Percentiles rank a stretch among this genome's conserved stretches.
phyloP scores from a whole-genome alignment of 2,888 invertebrate genomes.

The Serripes groenlandicus region DNA sequence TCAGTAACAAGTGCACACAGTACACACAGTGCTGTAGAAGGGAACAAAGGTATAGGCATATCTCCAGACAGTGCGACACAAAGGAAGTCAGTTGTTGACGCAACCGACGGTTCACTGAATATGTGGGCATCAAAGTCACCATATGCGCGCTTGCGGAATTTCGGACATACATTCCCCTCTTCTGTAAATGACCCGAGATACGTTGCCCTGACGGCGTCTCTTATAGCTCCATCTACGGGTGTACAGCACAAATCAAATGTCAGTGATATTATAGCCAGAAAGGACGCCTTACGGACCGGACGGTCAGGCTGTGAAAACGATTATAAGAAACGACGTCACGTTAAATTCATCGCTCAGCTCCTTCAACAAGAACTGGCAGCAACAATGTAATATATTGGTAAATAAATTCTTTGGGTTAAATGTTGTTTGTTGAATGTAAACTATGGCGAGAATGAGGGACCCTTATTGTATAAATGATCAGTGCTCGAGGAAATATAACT shows the following conservation, averaged over 20 bases:
- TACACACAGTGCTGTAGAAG: background rate
- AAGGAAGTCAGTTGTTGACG: background rate
- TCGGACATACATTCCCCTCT: slow-evolving; percentile 41
- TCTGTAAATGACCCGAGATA: slow-evolving; percentile 60
- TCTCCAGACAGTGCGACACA: background rate
- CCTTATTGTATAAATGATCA: too few relatives aligned
- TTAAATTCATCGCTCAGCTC: slow-evolving; percentile 60
- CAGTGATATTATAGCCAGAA: slow-evolving; percentile 51
- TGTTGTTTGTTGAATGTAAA: too few relatives aligned
- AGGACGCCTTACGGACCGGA: slow-evolving; percentile 41
- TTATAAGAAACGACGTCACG: slow-evolving; percentile 41
- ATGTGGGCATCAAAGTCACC: slow-evolving; percentile 18
- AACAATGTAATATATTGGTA: too few relatives aligned
- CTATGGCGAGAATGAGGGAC: too few relatives aligned
- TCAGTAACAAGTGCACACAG: background rate
- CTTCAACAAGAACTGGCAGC: slow-evolving; percentile 26
- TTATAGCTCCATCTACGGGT: slow-evolving; percentile 13
- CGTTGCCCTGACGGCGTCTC: slow-evolving; percentile 38
- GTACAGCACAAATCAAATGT: slow-evolving; percentile 19
- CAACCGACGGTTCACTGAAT: background rate
- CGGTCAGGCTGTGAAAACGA: slow-evolving; percentile 45
- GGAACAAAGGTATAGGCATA: background rate
- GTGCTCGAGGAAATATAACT: too few relatives aligned
- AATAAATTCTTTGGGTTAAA: too few relatives aligned
- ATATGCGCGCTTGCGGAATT: slow-evolving; percentile 2